Percentiles rank a stretch among this genome's conserved stretches.
These are phyloP conservation scores for Orchesella cincta DNA, from an alignment of 1,140 invertebrate species.

Conservation along the genomic window DNA sequence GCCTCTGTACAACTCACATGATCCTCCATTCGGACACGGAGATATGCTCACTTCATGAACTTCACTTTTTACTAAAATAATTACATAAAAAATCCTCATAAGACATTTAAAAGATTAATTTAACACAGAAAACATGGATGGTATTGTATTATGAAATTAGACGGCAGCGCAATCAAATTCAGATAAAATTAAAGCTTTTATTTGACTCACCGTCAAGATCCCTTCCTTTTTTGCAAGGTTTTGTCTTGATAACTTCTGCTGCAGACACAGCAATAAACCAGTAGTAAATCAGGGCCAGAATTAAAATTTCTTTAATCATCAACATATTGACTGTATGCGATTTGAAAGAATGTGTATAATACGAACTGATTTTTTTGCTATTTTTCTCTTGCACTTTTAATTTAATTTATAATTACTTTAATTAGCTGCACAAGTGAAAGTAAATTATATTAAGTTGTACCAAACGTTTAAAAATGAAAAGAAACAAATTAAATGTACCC, in stretches of 20 bases:
- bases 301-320: neutral
- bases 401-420: too few relatives aligned
- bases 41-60: conserved; percentile 60
- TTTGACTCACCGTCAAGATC: neutral
- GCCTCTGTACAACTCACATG: conserved; percentile 61
- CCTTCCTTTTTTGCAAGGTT: neutral
- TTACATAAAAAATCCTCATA: neutral
- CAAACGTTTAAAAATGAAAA: too few relatives aligned
- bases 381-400: too few relatives aligned
- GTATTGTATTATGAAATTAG: neutral
- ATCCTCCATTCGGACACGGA: conserved; percentile 62
- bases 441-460: too few relatives aligned
- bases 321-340: too few relatives aligned
- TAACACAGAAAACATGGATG: neutral
- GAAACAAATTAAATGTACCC: too few relatives aligned
- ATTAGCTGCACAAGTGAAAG: too few relatives aligned
- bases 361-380: too few relatives aligned
- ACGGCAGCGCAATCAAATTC: too few relatives aligned
- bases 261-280: conserved; percentile 11
- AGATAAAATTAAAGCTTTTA: too few relatives aligned
- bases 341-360: too few relatives aligned
- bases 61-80: conserved; percentile 50
- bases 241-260: neutral
- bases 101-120: neutral
- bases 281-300: conserved; percentile 1